Percentiles rank a stretch among this genome's conserved stretches.
Evolutionary conservation across 30 jellyfish, hydroid and myxozoan genomes (phyloP).

Genomic region (Turritopsis rubra): DNA sequence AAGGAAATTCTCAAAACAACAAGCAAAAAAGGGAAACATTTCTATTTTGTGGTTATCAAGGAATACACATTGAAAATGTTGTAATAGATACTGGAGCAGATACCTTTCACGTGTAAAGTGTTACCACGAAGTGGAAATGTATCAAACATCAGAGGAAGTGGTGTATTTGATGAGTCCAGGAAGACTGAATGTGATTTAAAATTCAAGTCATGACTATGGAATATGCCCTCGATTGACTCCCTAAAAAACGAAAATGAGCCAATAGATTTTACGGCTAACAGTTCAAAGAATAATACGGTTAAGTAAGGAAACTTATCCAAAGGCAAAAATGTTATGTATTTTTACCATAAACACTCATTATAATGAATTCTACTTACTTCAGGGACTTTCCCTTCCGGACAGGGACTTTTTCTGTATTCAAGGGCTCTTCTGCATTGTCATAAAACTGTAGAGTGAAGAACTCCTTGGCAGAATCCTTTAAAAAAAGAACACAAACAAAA

Average conservation of each 20-base stretch:
- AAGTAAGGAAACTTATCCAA: not conserved
- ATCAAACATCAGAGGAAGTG: slow-evolving; percentile 93
- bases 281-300: too few relatives aligned
- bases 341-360: not conserved
- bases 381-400: slow-evolving; percentile 88
- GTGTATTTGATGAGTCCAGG: slow-evolving; percentile 92
- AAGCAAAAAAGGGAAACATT: not conserved
- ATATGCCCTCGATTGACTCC: slow-evolving; percentile 64
- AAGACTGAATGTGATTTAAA: slow-evolving; percentile 89
- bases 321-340: too few relatives aligned
- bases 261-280: not conserved
- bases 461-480: slow-evolving; percentile 31
- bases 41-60: not conserved
- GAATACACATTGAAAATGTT: too few relatives aligned
- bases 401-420: slow-evolving; percentile 65
- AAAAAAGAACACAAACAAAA: not conserved
- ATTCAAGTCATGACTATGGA: slow-evolving; percentile 56
- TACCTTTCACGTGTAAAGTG: slow-evolving; percentile 86
- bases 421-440: not conserved
- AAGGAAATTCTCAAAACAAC: too few relatives aligned
- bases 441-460: slow-evolving; percentile 30
- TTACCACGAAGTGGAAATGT: slow-evolving; percentile 94
- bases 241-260: slow-evolving; percentile 33
- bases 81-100: too few relatives aligned
- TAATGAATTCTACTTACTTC: slow-evolving; percentile 41